Percentiles rank a stretch among this genome's conserved stretches.
These are phyloP conservation scores for Xenus cinereus DNA, from an alignment of 2,113 vertebrate species.

Conservation along the genomic window DNA sequence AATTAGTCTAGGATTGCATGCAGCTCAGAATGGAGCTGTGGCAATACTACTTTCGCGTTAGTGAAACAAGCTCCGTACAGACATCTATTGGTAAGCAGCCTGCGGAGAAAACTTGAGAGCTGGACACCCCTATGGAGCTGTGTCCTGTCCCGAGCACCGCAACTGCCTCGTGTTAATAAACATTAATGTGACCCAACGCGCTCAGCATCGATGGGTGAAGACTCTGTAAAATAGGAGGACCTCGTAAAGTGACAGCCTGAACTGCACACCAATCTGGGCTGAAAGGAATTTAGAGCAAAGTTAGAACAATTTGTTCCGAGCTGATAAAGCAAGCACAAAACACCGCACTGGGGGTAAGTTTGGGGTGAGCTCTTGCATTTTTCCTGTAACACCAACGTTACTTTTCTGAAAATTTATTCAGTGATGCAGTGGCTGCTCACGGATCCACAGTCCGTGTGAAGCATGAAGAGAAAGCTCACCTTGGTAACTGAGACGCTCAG, in stretches of 20 bases:
- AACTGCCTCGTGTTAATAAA: rapidly evolving
- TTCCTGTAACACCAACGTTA: background rate
- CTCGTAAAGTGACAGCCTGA: background rate
- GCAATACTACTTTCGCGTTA: rapidly evolving
- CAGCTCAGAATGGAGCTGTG: background rate
- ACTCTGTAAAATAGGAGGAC: background rate
- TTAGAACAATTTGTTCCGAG: background rate
- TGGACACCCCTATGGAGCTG: rapidly evolving
- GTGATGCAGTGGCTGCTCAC: background rate
- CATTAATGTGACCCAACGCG: background rate
- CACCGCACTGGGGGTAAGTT: background rate
- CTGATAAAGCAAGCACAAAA: background rate
- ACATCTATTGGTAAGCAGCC: background rate
- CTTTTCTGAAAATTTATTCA: background rate
- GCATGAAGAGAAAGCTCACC: background rate
- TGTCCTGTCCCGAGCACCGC: background rate
- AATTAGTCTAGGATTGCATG: background rate
- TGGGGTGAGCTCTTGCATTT: background rate
- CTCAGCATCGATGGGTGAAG: rapidly evolving
- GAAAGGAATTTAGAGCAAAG: background rate
- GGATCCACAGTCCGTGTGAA: background rate
- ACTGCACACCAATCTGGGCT: background rate
- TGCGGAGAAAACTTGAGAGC: background rate
- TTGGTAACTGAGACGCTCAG: background rate
- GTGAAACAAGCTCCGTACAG: background rate